phyloP scores from a whole-genome alignment of 2,888 invertebrate species.

The Thymelicus sylvestris region DNA sequence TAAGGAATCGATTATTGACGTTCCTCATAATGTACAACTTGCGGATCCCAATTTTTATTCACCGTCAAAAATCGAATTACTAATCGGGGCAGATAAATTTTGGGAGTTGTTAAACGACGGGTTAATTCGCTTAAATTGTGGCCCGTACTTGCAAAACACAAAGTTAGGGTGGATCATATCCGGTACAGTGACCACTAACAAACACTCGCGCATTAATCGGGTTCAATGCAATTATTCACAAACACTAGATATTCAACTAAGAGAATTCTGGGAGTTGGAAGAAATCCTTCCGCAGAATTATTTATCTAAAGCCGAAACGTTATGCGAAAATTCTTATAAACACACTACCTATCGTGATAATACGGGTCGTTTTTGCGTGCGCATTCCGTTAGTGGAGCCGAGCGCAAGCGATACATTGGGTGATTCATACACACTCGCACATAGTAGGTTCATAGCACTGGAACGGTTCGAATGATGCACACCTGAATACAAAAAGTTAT shows the following conservation, averaged over 20 bases:
- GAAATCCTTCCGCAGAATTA: constrained; percentile 32
- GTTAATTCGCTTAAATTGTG: constrained; percentile 38
- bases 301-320: no score
- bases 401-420: constrained; percentile 40
- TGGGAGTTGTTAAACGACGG: constrained; percentile 41
- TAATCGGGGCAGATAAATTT: no score
- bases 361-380: constrained; percentile 42
- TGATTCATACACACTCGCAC: constrained; percentile 38
- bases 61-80: constrained; percentile 37
- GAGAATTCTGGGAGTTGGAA: constrained; percentile 42
- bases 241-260: constrained; percentile 33
- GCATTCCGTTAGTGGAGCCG: constrained; percentile 40
- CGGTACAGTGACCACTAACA: constrained; percentile 32
- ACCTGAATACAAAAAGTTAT: constrained; percentile 39
- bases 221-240: constrained; percentile 39
- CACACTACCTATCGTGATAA: constrained; percentile 39
- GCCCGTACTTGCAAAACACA: constrained; percentile 42
- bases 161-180: constrained; percentile 44
- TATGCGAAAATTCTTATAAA: constrained; percentile 40
- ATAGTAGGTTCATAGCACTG: constrained; percentile 39
- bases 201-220: constrained; percentile 1
- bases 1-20: constrained; percentile 20
- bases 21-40: constrained; percentile 36
- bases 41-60: constrained; percentile 42
- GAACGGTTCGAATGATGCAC: constrained; percentile 41